Evolutionary conservation across 2,113 vertebrate species (phyloP).

Genomic region (Lepisosteus oculatus): DNA sequence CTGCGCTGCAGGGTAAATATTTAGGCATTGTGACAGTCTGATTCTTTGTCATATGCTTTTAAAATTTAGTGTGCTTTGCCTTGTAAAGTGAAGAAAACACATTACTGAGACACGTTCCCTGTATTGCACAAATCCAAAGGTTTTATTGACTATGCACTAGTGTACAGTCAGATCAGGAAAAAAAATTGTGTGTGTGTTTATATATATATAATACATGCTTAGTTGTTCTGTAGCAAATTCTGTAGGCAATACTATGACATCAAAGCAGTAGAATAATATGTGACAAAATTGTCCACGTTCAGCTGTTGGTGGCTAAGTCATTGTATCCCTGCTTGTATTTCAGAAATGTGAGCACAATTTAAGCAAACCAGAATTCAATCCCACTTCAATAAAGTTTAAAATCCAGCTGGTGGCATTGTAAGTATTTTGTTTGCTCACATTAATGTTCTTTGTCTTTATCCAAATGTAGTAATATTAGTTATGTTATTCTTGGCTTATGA

Average conservation of each 20-base stretch:
- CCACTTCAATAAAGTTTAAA: slow-evolving; percentile 98
- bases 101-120: no score
- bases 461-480: not conserved
- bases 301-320: not conserved
- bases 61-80: no score
- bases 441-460: not conserved
- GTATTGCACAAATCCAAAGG: no score
- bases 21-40: no score
- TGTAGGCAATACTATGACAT: no score
- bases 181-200: not conserved
- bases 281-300: not conserved
- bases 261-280: not conserved
- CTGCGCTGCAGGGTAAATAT: slow-evolving; percentile 87
- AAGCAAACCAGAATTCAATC: slow-evolving; percentile 98
- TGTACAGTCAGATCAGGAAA: not conserved
- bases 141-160: no score
- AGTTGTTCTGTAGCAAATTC: no score
- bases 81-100: no score
- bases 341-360: slow-evolving; percentile 98
- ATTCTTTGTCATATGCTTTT: no score
- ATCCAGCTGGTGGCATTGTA: slow-evolving; percentile 97
- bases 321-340: not conserved
- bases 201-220: not conserved
- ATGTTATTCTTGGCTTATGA: not conserved
- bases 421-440: slow-evolving; percentile 54